Base-by-base conservation (phyloP, 2,888 invertebrate species). In the Leucoma salicis region DNA sequence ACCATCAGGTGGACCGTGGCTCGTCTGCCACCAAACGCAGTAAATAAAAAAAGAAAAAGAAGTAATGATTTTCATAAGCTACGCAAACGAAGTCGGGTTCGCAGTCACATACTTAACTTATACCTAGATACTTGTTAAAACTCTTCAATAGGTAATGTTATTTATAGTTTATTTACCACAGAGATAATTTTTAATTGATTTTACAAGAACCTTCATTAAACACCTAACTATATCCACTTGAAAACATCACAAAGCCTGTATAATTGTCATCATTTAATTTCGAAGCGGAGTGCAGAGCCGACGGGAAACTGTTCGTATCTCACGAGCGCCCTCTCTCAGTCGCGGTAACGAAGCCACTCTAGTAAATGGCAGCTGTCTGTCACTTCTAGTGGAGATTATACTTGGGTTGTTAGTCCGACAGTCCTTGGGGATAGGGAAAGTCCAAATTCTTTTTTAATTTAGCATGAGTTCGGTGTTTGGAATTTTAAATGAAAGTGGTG, bases 281-380 rank as follows among this genome's bases (percentile, higher is more conserved):
- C 60, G 40, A 56, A 63, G 57, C 41, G 42, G 39, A 5, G 18
- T 11, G 14, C 24, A 42, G 61, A 51, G 59, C 57, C 32, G 44
- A 47, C 48, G 53, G 44, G 54, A 51, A 54, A 54, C 61, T 43
- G 53, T 42, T 45, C n/a, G 35, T 29, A 49, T 35, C 47, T 47
- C 49, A 51, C 53, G 53, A 49, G 59, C 63, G 63, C 61, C 63
- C 67, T 60, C 72, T 68, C 63, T 42, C 39, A 45, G 27, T 33
- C 29, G 31, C 51, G 25, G 55, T 82, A 85, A 85, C 82, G 80
- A 85, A 85, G 78, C 77, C 74, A 84, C 78, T 85, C 52, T 32
- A 24, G 10, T 41, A 71, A 84, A 51, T 67, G 83, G 70, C 85
- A 81, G 53, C 78, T 83, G 84, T 68, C 80, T 49, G 72, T 85